phyloP scores from a whole-genome alignment of 2,113 vertebrate genomes.

The Willisornis vidua region DNA sequence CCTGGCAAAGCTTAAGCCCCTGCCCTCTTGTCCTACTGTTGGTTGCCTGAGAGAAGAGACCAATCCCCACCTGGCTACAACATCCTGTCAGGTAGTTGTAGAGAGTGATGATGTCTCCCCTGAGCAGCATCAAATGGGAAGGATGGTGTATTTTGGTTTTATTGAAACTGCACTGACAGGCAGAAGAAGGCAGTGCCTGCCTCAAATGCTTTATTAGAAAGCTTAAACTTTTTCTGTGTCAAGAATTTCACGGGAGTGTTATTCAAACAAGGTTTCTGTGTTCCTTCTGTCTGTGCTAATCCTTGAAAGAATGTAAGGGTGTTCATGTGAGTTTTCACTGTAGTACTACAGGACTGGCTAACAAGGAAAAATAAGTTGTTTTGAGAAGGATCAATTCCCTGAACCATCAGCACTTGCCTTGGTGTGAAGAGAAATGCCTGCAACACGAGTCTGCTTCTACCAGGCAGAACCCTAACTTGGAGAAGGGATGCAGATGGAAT shows the following conservation, averaged over 20 bases:
- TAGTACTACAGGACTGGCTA: neutral
- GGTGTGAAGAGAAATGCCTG: neutral
- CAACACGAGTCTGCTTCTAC: neutral
- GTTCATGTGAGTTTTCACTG: neutral
- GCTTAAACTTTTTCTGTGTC: neutral
- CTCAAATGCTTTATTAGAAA: neutral
- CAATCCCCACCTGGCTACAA: too few species aligned
- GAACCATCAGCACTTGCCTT: neutral
- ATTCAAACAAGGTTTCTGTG: constrained; percentile 30
- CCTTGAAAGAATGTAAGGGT: constrained; percentile 21
- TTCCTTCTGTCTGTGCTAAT: constrained; percentile 35
- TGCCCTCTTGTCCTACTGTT: too few species aligned
- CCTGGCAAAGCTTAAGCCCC: too few species aligned
- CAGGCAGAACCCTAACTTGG: rapidly evolving
- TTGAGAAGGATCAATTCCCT: neutral
- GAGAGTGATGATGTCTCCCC: too few species aligned
- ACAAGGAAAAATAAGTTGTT: neutral
- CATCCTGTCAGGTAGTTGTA: too few species aligned
- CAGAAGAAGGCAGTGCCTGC: neutral
- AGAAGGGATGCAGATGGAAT: neutral
- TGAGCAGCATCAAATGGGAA: neutral
- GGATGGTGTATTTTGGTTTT: neutral
- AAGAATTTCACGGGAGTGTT: neutral
- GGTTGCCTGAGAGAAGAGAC: too few species aligned
- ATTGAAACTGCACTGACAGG: neutral